phyloP scores from a whole-genome alignment of 2,113 vertebrate species.

The Salvelinus sp. region DNA sequence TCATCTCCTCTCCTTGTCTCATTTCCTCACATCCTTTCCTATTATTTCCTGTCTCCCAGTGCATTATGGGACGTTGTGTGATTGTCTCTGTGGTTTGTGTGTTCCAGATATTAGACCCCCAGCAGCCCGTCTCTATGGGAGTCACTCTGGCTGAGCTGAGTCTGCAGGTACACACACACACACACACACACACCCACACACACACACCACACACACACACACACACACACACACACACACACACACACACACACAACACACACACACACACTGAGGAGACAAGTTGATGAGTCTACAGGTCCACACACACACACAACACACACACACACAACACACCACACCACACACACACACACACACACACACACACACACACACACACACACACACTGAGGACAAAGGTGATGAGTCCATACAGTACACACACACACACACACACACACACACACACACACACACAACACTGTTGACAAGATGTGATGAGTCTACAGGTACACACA shows the following conservation, averaged over 20 bases:
- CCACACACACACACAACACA: not conserved
- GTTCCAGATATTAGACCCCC: slow-evolving; percentile 85
- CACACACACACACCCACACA: too few species aligned
- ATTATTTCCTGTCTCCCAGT: not conserved
- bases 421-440: too few species aligned
- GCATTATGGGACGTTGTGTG: not conserved
- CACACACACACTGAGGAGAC: too few species aligned
- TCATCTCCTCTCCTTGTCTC: not conserved
- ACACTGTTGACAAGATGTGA: not conserved
- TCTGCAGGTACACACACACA: slow-evolving; percentile 77
- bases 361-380: slow-evolving; percentile 2
- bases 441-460: too few species aligned
- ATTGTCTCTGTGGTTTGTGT: not conserved
- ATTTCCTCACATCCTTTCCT: not conserved
- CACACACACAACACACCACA: too few species aligned
- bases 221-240: too few species aligned
- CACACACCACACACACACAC: too few species aligned
- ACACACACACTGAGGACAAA: not conserved
- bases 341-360: slow-evolving; percentile 6
- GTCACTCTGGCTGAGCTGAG: slow-evolving; percentile 90
- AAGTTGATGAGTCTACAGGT: slow-evolving; percentile 75
- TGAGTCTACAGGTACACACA: slow-evolving; percentile 71
- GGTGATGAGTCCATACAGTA: too few species aligned
- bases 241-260: too few species aligned
- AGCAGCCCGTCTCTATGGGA: slow-evolving; percentile 86